Conservation (phyloP, 2,797 vertebrate species). For the Psittacula derbiana region DNA sequence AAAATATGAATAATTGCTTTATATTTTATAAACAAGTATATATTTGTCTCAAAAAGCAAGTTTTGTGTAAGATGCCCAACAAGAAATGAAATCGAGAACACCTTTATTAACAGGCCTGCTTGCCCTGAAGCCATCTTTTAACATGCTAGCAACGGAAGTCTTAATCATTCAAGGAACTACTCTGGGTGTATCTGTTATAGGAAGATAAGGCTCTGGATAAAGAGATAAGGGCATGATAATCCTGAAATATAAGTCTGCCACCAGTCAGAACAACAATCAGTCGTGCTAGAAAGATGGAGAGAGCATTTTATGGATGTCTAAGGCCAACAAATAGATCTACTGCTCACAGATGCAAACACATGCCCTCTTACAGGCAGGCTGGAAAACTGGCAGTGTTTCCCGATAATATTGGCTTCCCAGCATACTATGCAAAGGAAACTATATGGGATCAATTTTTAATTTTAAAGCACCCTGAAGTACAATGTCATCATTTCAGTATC, state of each 20-base stretch:
- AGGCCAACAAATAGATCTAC: background rate
- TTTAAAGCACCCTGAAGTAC: background rate
- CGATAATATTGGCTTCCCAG: background rate
- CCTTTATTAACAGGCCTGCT: background rate
- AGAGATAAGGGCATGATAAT: background rate
- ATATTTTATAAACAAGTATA: background rate
- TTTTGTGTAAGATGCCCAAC: background rate
- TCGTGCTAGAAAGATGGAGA: background rate
- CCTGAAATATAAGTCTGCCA: background rate
- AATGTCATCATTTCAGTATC: background rate
- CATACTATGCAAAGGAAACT: background rate
- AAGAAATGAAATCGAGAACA: background rate
- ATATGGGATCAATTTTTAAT: background rate
- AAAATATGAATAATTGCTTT: background rate
- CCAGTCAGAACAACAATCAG: background rate
- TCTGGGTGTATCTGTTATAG: background rate
- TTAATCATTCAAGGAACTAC: background rate
- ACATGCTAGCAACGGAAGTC: background rate
- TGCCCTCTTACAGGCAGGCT: background rate
- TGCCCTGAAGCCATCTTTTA: slow-evolving; percentile 2
- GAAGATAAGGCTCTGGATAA: slow-evolving; percentile 6
- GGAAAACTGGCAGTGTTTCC: background rate
- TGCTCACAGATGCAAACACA: background rate
- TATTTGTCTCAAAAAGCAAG: background rate
- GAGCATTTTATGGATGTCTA: background rate